Base-by-base conservation (phyloP, 2,797 vertebrate species). In the Vireo griseus region DNA sequence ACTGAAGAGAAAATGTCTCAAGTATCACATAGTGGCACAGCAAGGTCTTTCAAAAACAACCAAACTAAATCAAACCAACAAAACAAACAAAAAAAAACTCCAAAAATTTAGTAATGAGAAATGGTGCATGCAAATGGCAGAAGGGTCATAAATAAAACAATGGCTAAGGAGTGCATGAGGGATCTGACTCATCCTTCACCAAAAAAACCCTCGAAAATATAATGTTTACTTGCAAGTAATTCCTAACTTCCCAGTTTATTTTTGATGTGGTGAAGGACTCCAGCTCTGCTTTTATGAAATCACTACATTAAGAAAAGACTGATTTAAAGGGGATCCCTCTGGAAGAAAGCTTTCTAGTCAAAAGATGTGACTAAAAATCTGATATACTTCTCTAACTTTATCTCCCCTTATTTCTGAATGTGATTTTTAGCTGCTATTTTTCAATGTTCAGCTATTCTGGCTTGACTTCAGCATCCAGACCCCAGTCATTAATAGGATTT, bases 161-260 rank as follows among this genome's bases (percentile, higher is more conserved):
- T 0, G 0, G 8, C 37, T 45, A 39, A 58, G 14, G 10, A 44
- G 39, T 47, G 24, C 10, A 10, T 51, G 47, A 69, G n/a, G 26
- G 6, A 62, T 58, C 2, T 1, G 3, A 63, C 17, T 55, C 37
- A 26, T 15, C 12, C 13, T 33, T 83, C 11, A 75, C 14, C 16
- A 40, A 44, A 61, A 50, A 40, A 44, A 20, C 18, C 26, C 21
- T 11, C 16, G 16, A 37, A 58, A 61, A 7, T 7, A 29, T 9
- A 6, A 13, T 22, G 3, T 45, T 77, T 55, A 25, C 7, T 16
- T 63, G 19, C 11, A 86, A 74, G 29, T 12, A 25, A 71, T 59
- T 16, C 8, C 17, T 61, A 35, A 72, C 8, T 39, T 88, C 11
- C 9, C 35, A 66, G 3, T 14, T 19, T 69, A 31, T 69, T 88